Conservation (phyloP, 2,797 vertebrate species). For the Platyrinchus mystaceus region DNA sequence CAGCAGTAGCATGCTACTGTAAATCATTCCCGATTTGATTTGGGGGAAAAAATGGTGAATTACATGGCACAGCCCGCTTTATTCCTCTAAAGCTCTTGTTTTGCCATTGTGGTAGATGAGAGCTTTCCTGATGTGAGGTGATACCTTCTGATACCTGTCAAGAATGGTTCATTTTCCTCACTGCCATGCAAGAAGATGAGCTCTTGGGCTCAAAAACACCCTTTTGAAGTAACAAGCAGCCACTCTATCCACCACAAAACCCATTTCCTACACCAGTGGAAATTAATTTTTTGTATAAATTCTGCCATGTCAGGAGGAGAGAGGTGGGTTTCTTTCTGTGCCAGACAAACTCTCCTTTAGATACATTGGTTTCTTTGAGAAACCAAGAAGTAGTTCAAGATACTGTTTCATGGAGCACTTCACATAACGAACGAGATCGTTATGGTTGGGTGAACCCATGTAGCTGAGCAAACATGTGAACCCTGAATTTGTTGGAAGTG, state of each 20-base stretch:
- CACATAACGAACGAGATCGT: rapidly evolving
- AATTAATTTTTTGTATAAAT: background rate
- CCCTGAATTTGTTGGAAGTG: background rate
- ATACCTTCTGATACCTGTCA: background rate
- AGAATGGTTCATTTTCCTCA: background rate
- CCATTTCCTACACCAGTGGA: background rate
- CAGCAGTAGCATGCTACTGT: background rate
- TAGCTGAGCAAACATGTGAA: background rate
- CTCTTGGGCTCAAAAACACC: background rate
- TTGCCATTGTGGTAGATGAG: background rate
- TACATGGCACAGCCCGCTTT: background rate
- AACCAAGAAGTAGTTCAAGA: background rate
- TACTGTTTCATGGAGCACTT: background rate
- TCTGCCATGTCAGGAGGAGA: background rate
- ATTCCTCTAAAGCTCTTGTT: background rate
- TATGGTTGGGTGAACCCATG: background rate
- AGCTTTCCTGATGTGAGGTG: rapidly evolving
- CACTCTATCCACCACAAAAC: background rate
- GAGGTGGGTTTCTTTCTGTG: background rate
- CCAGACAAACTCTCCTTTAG: background rate
- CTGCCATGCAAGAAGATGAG: background rate
- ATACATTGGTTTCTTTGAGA: background rate
- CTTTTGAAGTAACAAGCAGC: background rate
- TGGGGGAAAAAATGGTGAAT: background rate
- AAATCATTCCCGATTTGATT: background rate